phyloP scores from a whole-genome alignment of 1,140 invertebrate species.

The Sogatella furcifera region DNA sequence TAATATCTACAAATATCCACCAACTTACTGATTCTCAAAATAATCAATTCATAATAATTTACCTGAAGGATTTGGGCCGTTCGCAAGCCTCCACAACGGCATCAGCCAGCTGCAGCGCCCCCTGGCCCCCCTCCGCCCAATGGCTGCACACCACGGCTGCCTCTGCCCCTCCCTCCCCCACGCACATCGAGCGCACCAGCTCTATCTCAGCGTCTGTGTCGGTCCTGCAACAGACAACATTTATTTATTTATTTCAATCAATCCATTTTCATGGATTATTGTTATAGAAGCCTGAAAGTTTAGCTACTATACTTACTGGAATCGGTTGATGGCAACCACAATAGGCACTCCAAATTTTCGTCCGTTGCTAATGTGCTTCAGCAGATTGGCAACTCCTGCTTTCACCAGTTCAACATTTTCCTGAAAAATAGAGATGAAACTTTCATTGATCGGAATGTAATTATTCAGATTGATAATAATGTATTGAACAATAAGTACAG shows the following conservation, averaged over 20 bases:
- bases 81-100: conserved; percentile 72
- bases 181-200: conserved; percentile 59
- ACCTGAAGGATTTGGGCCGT: conserved; percentile 30
- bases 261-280: too few species aligned
- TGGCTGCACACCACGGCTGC: conserved; percentile 80
- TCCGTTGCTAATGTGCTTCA: conserved; percentile 91
- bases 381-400: conserved; percentile 81
- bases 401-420: conserved; percentile 85
- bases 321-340: conserved; percentile 88
- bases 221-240: conserved; percentile 39
- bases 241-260: too few species aligned
- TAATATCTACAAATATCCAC: too few species aligned
- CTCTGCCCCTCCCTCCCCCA: conserved; percentile 63
- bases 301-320: conserved; percentile 67
- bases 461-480: background rate
- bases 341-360: conserved; percentile 84
- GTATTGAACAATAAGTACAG: too few species aligned
- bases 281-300: too few species aligned
- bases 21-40: too few species aligned
- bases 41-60: too few species aligned
- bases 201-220: conserved; percentile 81
- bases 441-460: too few species aligned
- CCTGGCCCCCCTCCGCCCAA: conserved; percentile 83
- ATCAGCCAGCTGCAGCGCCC: conserved; percentile 75
- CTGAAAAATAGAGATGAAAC: conserved; percentile 28